Conservation (phyloP, 2,797 vertebrate species). For the Pelochelys cantorii region DNA sequence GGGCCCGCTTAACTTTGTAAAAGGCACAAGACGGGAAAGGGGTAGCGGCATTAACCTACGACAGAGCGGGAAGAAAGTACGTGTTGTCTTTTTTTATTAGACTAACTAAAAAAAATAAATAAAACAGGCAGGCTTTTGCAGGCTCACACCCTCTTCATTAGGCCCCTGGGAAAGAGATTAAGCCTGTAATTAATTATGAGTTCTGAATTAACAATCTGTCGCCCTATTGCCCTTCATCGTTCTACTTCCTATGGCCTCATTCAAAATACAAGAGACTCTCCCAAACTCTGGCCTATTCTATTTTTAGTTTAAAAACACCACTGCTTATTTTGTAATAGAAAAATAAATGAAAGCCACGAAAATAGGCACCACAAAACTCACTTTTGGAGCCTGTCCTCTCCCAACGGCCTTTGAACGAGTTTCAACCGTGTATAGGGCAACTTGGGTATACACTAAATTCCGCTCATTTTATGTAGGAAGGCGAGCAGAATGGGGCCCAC, state of each 20-base stretch:
- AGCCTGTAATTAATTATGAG: constrained; percentile 46
- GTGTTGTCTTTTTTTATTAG: neutral
- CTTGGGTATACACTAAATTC: neutral
- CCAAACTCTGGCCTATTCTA: neutral
- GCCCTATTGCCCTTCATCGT: neutral
- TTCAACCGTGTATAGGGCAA: neutral
- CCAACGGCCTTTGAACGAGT: neutral
- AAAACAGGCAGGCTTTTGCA: neutral
- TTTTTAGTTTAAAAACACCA: neutral
- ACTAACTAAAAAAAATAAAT: constrained; percentile 27
- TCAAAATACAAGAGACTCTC: neutral
- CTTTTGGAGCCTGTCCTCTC: neutral
- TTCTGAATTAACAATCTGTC: constrained; percentile 13
- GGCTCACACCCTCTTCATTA: constrained; percentile 33
- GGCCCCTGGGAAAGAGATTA: constrained; percentile 50
- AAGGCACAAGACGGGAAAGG: accelerated
- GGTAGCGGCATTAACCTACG: neutral
- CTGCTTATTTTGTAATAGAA: neutral
- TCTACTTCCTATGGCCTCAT: neutral
- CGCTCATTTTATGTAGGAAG: neutral
- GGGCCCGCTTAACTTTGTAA: neutral
- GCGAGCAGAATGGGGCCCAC: neutral
- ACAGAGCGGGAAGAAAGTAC: neutral
- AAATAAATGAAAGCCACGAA: neutral
- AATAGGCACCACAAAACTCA: neutral